Conservation (phyloP, 1,140 invertebrate species). For the Drosophila ficusphila region DNA sequence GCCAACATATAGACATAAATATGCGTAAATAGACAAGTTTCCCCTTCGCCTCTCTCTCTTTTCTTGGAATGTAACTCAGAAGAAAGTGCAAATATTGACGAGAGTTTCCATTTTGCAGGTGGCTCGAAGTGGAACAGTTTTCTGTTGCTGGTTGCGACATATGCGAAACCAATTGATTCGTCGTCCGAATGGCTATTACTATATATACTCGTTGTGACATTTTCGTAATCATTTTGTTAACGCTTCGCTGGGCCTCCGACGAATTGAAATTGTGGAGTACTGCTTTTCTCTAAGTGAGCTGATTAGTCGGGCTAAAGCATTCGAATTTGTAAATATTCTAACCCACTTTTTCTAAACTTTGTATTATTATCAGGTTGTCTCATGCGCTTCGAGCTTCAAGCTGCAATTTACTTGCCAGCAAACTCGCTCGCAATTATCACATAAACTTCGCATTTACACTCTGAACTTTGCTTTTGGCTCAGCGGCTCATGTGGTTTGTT, state of each 20-base stretch:
- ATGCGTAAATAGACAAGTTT: constrained; percentile 71
- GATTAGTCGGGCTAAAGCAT: constrained; percentile 5
- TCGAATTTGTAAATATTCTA: background rate
- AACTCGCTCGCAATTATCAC: constrained; percentile 47
- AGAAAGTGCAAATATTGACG: constrained; percentile 75
- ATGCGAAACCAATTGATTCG: constrained; percentile 67
- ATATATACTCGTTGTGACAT: constrained; percentile 35
- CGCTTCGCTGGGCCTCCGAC: constrained; percentile 51
- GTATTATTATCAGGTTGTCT: constrained; percentile 4
- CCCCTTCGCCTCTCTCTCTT: background rate
- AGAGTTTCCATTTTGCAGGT: constrained; percentile 47
- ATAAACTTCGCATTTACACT: constrained; percentile 74
- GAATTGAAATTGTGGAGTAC: constrained; percentile 10
- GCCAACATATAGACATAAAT: constrained; percentile 76
- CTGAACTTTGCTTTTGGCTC: constrained; percentile 53
- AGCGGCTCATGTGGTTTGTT: constrained; percentile 24
- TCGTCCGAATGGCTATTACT: constrained; percentile 4
- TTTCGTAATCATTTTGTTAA: constrained; percentile 61
- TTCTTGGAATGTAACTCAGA: constrained; percentile 42
- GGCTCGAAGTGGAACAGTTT: constrained; percentile 43
- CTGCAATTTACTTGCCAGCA: constrained; percentile 28
- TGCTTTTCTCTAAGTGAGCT: constrained; percentile 15
- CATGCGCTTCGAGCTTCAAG: constrained; percentile 9
- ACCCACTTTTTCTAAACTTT: constrained; percentile 17
- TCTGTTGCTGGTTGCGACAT: constrained; percentile 29